phyloP scores from a whole-genome alignment of 2,797 vertebrate genomes.

The Diplodus sargus region DNA sequence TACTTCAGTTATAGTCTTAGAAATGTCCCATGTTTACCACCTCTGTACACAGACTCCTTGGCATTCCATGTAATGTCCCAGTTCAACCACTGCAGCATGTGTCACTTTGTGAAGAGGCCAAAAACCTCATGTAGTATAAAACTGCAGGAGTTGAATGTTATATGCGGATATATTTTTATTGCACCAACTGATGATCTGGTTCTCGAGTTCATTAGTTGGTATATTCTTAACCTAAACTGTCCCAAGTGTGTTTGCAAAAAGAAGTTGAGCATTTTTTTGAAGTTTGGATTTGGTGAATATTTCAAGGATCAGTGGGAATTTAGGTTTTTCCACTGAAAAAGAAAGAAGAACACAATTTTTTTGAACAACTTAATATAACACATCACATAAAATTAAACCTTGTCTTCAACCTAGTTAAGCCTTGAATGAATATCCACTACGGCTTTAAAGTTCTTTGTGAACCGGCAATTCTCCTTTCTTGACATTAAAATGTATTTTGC shows the following conservation, averaged over 20 bases:
- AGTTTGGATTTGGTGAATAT: not conserved
- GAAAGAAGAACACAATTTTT: too few relatives aligned
- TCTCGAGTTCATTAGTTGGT: not conserved
- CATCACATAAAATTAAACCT: too few relatives aligned
- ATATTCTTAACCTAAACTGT: not conserved
- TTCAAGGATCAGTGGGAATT: too few relatives aligned
- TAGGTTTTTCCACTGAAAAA: too few relatives aligned
- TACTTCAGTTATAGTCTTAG: not conserved
- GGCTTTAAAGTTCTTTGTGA: not conserved
- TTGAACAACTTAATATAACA: too few relatives aligned
- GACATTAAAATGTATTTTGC: not conserved
- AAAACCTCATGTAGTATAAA: too few relatives aligned
- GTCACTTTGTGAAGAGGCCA: too few relatives aligned
- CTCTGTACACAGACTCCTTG: not conserved
- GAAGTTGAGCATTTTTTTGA: not conserved
- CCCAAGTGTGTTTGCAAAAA: not conserved
- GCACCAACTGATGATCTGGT: not conserved
- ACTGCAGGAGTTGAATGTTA: not conserved
- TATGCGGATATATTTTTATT: too few relatives aligned
- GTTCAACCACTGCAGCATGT: too few relatives aligned
- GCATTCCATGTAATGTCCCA: not conserved
- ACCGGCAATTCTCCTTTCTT: not conserved
- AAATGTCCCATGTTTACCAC: not conserved
- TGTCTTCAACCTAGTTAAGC: too few relatives aligned
- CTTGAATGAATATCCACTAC: too few relatives aligned